Evolutionary conservation across 2,113 vertebrate species (phyloP).

Genomic region (Phasianus colchicus): DNA sequence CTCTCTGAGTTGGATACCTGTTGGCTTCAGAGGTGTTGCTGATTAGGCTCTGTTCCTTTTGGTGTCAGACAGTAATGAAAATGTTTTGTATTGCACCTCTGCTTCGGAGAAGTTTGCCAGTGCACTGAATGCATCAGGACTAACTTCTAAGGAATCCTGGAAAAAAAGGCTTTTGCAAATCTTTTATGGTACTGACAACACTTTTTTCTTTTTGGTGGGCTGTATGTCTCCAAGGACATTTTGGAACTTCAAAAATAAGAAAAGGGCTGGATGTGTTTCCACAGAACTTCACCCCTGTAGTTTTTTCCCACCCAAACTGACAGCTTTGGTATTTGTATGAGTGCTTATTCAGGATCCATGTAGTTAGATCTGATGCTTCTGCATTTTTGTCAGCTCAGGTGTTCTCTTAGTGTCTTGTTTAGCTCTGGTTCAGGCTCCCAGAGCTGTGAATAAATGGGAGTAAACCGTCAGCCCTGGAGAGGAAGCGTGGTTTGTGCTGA

Average conservation of each 20-base stretch:
- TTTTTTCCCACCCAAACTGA: constrained; percentile 5
- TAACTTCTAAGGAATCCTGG: background rate
- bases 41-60: background rate
- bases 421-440: background rate
- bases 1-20: background rate
- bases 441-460: background rate
- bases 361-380: constrained; percentile 1
- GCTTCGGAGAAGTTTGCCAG: background rate
- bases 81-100: background rate
- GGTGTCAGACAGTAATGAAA: background rate
- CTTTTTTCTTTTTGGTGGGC: background rate
- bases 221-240: constrained; percentile 35
- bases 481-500: background rate
- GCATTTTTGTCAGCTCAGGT: background rate
- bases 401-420: background rate
- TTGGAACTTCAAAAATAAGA: constrained; percentile 10
- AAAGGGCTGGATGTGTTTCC: background rate
- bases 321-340: background rate
- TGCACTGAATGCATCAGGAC: background rate
- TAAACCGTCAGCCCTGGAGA: background rate
- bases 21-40: background rate
- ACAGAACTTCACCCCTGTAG: constrained; percentile 29
- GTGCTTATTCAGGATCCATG: constrained; percentile 41
- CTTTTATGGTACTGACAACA: background rate
- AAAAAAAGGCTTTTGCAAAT: background rate